Evolutionary conservation across 1,140 invertebrate species (phyloP), one percentile per base, ranked within the genome.

Genomic region (Diuraphis noxia): DNA sequence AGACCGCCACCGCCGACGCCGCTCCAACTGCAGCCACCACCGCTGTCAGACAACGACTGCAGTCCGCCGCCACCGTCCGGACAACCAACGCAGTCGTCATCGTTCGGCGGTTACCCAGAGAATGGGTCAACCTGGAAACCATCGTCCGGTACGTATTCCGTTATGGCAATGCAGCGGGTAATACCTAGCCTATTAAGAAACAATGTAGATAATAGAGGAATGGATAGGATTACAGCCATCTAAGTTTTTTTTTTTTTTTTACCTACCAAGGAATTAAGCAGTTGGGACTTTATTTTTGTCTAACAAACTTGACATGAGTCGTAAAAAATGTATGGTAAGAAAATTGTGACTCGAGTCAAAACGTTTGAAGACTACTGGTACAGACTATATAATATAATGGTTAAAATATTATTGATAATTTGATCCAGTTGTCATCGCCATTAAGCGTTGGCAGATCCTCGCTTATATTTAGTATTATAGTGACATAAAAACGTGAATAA

Each of bases 51-150:
- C 88, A 40, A 46, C 46, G 49, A 56, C 52, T 56, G 41, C 84
- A 38, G 23, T n/a, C 49, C 77, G 49, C 90, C 92, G 23, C 92
- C 92, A 30, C 46, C 88, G 46, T 19, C 91, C 0, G 56, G 56
- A 8, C 43, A 81, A 25, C n/a, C 52, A 40, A 17, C 36, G 84
- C 25, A 81, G 25, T n/a, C 77, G 82, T 63, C 89, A 13, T 91
- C 89, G 13, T 91, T 30, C n/a, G 23, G 77, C 41, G 13, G 89
- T 46, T 91, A 52, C 23, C 96, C 96, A 92, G 96, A 96, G 3
- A 96, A 96, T 92, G 93, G 93, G 3, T 95, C 94, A 90, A 94
- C 94, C 36, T 93, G 94, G 23, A 94, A 93, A 21, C 94, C 94
- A 25, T 94, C 94, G 36, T 93, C 94, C 40, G 94, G 94, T 34